Conservation (phyloP, 2,888 invertebrate genomes). For the Brenthis hecate region DNA sequence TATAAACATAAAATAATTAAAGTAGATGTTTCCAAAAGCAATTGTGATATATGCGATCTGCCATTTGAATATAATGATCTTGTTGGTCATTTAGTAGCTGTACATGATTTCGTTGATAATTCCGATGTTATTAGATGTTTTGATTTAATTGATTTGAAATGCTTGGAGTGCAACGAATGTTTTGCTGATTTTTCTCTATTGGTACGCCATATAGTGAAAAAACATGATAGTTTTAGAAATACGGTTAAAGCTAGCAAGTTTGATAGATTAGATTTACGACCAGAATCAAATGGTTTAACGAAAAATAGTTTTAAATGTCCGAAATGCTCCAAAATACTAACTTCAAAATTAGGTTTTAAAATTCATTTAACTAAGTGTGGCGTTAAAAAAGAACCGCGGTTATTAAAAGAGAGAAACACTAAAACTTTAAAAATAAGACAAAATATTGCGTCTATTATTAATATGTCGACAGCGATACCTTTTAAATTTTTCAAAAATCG, state of each 20-base stretch:
- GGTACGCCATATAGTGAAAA: constrained; percentile 23
- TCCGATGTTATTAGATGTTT: constrained; percentile 23
- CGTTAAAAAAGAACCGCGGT: constrained; percentile 26
- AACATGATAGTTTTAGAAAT: constrained; percentile 7
- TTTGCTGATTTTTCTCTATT: constrained; percentile 26
- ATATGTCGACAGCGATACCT: constrained; percentile 51
- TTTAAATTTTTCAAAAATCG: constrained; percentile 53
- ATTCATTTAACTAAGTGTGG: constrained; percentile 36
- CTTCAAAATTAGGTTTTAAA: constrained; percentile 36
- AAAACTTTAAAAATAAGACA: constrained; percentile 35
- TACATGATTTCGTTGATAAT: constrained; percentile 34
- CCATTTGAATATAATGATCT: constrained; percentile 39
- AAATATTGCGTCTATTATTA: constrained; percentile 45
- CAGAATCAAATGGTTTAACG: not conserved
- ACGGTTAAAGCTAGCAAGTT: not conserved
- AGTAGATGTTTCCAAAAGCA: constrained; percentile 45
- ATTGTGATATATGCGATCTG: constrained; percentile 44
- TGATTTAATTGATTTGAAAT: constrained; percentile 41
- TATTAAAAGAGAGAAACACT: constrained; percentile 26
- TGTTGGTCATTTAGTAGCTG: constrained; percentile 39
- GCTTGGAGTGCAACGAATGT: constrained; percentile 40
- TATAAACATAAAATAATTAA: constrained; percentile 37
- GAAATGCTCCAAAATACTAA: constrained; percentile 35
- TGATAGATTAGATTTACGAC: not conserved
- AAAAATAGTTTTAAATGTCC: constrained; percentile 29